Conservation (phyloP, 2,797 vertebrate genomes). For the Naso thynnoides region DNA sequence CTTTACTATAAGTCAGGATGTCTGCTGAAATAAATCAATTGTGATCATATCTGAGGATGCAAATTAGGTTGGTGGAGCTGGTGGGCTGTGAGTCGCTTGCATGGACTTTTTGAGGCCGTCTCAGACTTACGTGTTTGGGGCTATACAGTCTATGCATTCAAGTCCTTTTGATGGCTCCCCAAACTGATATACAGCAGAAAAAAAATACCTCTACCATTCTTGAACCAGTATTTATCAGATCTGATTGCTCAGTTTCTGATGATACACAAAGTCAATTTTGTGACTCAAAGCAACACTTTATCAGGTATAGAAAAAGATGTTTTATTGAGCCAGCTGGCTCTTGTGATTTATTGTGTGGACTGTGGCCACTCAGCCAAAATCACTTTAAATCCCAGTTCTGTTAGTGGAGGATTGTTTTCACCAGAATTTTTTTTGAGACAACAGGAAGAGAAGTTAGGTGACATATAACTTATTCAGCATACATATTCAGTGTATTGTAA, state of each 20-base stretch:
- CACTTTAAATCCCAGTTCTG: background rate
- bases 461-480: too few species aligned
- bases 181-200: background rate
- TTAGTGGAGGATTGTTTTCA: background rate
- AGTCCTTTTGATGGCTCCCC: background rate
- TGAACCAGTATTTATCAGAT: background rate
- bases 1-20: background rate
- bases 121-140: background rate
- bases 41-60: background rate
- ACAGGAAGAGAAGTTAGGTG: too few species aligned
- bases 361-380: constrained; percentile 3
- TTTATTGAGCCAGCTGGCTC: background rate
- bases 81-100: background rate
- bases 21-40: background rate
- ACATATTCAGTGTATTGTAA: background rate
- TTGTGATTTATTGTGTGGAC: background rate
- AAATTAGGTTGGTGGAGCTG: background rate
- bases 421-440: constrained; percentile 8
- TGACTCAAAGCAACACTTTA: background rate
- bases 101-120: background rate
- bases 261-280: constrained; percentile 2
- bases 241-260: background rate
- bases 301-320: background rate
- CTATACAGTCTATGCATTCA: background rate
- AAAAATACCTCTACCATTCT: background rate